These are phyloP conservation scores for Ancistrus triradiatus DNA, from an alignment of 2,113 vertebrate species.

Conservation along the genomic window DNA sequence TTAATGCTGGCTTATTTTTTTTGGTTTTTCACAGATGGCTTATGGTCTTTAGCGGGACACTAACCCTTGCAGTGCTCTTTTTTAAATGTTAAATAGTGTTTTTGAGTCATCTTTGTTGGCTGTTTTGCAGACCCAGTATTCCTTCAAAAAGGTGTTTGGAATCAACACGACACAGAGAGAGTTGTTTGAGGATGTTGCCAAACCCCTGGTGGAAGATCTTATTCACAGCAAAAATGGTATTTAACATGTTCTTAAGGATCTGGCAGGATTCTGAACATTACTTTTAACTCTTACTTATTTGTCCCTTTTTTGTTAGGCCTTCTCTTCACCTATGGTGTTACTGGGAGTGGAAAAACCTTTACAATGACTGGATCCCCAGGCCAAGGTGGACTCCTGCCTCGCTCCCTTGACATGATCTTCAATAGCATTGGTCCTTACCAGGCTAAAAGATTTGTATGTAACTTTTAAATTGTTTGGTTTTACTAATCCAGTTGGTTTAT, in stretches of 20 bases:
- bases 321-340: constrained; percentile 93
- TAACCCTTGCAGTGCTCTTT: too few species aligned
- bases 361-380: constrained; percentile 95
- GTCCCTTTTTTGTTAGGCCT: constrained; percentile 70
- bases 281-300: background rate
- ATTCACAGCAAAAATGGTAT: constrained; percentile 90
- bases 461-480: too few species aligned
- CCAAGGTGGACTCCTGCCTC: constrained; percentile 87
- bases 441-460: constrained; percentile 87
- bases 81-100: background rate
- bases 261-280: background rate
- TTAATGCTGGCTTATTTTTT: too few species aligned
- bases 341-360: constrained; percentile 93
- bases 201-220: constrained; percentile 86
- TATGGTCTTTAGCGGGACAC: too few species aligned
- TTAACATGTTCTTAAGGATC: background rate
- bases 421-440: constrained; percentile 87
- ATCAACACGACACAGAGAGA: constrained; percentile 75
- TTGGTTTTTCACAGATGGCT: too few species aligned
- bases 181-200: constrained; percentile 87
- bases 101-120: background rate
- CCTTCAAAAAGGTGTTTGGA: constrained; percentile 91
- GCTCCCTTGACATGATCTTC: constrained; percentile 91
- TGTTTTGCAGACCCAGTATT: constrained; percentile 81
- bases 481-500: too few species aligned